Conservation (phyloP, 2,888 invertebrate species). For the Diaprepes abbreviatus region DNA sequence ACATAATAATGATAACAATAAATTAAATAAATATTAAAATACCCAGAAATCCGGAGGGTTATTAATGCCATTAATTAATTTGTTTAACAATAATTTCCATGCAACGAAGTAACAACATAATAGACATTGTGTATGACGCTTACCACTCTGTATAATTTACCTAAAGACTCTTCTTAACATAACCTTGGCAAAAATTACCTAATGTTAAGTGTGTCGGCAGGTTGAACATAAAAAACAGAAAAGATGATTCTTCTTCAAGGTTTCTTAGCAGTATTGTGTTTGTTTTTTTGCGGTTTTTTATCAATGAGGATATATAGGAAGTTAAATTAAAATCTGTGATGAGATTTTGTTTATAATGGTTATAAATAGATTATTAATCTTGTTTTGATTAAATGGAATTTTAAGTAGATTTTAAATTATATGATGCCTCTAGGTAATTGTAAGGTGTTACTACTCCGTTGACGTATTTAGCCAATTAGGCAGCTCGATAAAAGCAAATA, state of each 20-base stretch:
- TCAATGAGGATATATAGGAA: conserved; percentile 30
- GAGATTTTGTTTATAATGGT: conserved; percentile 27
- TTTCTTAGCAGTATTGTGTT: conserved; percentile 23
- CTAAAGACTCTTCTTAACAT: background rate
- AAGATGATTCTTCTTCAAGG: conserved; percentile 39
- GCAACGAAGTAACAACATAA: too few species aligned
- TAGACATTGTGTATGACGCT: too few species aligned
- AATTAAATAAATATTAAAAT: too few species aligned
- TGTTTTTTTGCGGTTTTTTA: conserved; percentile 29
- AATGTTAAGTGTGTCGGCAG: conserved; percentile 28
- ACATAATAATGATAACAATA: too few species aligned
- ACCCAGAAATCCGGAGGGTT: too few species aligned
- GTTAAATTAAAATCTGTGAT: conserved; percentile 19
- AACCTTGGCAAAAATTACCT: conserved; percentile 33
- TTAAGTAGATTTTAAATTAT: conserved; percentile 21
- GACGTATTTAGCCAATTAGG: too few species aligned
- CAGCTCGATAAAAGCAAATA: too few species aligned
- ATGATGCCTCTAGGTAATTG: background rate
- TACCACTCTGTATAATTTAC: background rate
- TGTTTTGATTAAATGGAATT: conserved; percentile 10
- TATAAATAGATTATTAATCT: conserved; percentile 25
- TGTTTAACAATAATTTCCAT: too few species aligned
- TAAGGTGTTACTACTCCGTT: too few species aligned
- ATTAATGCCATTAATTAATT: too few species aligned
- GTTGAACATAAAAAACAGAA: conserved; percentile 21